Percentiles rank a stretch among this genome's conserved stretches.
Conservation (phyloP, 2,797 vertebrate genomes). For the Bovichtus diacanthus region DNA sequence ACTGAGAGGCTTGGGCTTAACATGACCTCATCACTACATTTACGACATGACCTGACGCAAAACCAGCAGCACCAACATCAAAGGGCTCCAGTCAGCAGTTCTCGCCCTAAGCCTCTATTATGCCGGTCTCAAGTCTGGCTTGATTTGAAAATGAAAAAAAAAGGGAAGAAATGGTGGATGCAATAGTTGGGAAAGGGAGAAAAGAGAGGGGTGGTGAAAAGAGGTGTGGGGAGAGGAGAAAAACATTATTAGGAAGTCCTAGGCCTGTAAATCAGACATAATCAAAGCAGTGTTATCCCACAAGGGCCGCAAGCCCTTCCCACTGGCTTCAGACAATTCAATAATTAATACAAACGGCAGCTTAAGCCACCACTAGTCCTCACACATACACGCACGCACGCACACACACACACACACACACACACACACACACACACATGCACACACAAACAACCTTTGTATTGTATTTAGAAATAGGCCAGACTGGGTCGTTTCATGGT, state of each 20-base stretch:
- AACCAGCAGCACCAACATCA: constrained; percentile 60
- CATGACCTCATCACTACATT: constrained; percentile 67
- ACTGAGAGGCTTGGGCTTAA: constrained; percentile 62
- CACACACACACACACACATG: background rate
- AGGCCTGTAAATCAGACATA: constrained; percentile 61
- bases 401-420: constrained; percentile 25
- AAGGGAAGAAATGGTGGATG: constrained; percentile 1
- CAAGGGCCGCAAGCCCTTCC: constrained; percentile 39
- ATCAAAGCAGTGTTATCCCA: constrained; percentile 51
- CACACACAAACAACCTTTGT: constrained; percentile 26
- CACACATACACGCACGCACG: constrained; percentile 29
- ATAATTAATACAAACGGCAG: constrained; percentile 64
- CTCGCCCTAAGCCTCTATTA: constrained; percentile 54
- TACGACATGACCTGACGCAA: constrained; percentile 64
- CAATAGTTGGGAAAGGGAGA: background rate
- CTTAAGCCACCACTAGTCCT: constrained; percentile 19
- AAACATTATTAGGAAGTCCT: constrained; percentile 37
- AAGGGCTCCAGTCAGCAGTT: constrained; percentile 65
- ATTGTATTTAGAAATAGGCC: constrained; percentile 33
- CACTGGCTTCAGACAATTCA: constrained; percentile 53
- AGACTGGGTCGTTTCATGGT: constrained; percentile 45
- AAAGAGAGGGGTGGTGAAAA: background rate
- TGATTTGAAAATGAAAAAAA: constrained; percentile 34
- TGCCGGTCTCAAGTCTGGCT: constrained; percentile 48
- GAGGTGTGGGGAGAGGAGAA: background rate